Percentiles rank a stretch among this genome's conserved stretches.
Evolutionary conservation across 2,113 vertebrate genomes (phyloP).

Genomic region (Dendrocopos noguchii): DNA sequence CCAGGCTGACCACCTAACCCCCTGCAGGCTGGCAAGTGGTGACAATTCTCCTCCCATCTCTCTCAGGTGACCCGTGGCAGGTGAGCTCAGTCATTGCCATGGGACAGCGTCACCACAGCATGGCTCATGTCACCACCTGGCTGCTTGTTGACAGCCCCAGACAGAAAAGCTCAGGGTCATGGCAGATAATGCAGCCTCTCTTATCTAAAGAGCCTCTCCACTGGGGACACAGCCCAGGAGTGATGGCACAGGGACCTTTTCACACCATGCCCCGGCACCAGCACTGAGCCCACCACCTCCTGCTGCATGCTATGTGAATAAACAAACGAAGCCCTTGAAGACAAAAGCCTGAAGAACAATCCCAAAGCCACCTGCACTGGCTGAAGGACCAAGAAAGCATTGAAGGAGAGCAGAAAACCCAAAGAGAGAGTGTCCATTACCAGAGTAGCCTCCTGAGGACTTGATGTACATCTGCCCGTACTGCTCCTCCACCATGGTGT

Average conservation of each 20-base stretch:
- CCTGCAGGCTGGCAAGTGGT: neutral
- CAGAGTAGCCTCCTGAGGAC: constrained; percentile 84
- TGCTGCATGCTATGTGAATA: rapidly evolving
- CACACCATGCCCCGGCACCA: rapidly evolving
- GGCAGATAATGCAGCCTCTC: neutral
- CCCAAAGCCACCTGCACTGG: rapidly evolving
- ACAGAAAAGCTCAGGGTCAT: rapidly evolving
- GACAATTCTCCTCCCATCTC: neutral
- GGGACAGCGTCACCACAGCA: neutral
- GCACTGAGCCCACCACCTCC: neutral
- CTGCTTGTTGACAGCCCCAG: neutral
- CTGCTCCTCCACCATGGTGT: constrained; percentile 90
- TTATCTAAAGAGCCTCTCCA: neutral
- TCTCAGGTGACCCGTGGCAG: rapidly evolving
- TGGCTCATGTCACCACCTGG: neutral
- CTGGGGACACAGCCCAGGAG: neutral
- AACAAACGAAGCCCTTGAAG: rapidly evolving
- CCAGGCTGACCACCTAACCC: rapidly evolving
- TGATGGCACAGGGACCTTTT: rapidly evolving
- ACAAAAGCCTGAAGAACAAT: neutral
- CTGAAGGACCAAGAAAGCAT: neutral
- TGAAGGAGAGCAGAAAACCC: neutral
- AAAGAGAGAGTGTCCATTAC: constrained; percentile 65
- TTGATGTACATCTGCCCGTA: constrained; percentile 93
- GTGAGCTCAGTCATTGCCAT: neutral